These are phyloP conservation scores for Drosophila nikananu DNA, from an alignment of 1,140 invertebrate species.

Conservation along the genomic window DNA sequence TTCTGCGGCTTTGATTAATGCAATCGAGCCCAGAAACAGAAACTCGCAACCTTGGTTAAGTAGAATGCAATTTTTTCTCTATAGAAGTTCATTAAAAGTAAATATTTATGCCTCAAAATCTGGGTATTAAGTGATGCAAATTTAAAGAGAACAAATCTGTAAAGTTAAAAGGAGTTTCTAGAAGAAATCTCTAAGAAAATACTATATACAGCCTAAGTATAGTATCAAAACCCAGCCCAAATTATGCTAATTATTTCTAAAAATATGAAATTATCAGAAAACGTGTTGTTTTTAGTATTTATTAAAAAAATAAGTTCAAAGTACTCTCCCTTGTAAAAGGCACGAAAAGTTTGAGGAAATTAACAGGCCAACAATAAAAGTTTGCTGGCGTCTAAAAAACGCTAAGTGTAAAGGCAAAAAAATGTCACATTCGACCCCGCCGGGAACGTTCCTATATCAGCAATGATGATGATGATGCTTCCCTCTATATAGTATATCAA, in stretches of 20 bases:
- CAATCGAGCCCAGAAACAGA: slow-evolving; percentile 42
- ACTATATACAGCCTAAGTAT: background rate
- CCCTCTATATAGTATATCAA: slow-evolving; percentile 16
- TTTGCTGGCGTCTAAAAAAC: slow-evolving; percentile 35
- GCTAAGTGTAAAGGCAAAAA: slow-evolving; percentile 37
- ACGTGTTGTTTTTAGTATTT: slow-evolving; percentile 30
- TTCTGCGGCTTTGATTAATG: slow-evolving; percentile 80
- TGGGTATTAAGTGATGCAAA: no score
- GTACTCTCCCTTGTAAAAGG: slow-evolving; percentile 14
- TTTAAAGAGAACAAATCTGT: background rate
- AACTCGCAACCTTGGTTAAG: slow-evolving; percentile 39
- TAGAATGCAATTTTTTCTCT: slow-evolving; percentile 7
- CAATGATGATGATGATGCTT: slow-evolving; percentile 25
- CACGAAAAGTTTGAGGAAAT: slow-evolving; percentile 18
- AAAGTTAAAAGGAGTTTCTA: background rate
- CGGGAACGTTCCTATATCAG: slow-evolving; percentile 58
- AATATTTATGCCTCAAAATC: background rate
- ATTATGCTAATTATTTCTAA: slow-evolving; percentile 16
- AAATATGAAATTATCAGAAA: slow-evolving; percentile 32
- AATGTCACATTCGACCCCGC: slow-evolving; percentile 58
- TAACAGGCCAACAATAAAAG: slow-evolving; percentile 42
- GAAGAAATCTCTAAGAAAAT: background rate
- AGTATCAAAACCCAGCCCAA: background rate
- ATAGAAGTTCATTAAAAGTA: background rate
- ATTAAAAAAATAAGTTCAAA: slow-evolving; percentile 13